A percentile compares a stretch with the other conserved stretches of the same genome.
Evolutionary conservation across 2,888 invertebrate genomes (phyloP).

Genomic region (Lasioglossum vierecki): DNA sequence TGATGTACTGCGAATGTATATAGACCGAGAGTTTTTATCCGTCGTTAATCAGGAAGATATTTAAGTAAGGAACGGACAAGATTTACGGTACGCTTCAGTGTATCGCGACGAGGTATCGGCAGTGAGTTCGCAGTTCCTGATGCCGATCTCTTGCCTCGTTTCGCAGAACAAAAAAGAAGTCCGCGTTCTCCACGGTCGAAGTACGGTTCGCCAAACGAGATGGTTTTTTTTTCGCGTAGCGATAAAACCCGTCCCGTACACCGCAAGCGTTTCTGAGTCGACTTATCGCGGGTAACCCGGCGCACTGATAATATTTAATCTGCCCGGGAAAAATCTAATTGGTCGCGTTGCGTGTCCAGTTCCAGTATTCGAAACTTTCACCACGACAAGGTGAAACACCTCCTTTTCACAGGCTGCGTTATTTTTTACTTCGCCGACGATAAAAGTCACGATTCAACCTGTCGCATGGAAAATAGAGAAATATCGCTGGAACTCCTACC

Average conservation of each 20-base stretch:
- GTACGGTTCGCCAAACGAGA: constrained; percentile 11
- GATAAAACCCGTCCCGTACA: constrained; percentile 12
- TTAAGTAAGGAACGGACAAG: neutral
- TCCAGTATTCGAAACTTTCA: constrained; percentile 18
- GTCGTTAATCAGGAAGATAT: neutral
- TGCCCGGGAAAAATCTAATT: constrained; percentile 24
- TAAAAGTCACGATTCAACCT: constrained; percentile 5
- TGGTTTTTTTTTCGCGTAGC: neutral
- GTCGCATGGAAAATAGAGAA: neutral
- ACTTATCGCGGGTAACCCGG: constrained; percentile 16
- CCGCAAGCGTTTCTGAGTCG: constrained; percentile 1
- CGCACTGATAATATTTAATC: constrained; percentile 30
- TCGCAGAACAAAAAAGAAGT: neutral
- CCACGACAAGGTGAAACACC: neutral
- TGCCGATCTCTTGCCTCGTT: neutral
- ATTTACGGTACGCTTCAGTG: neutral
- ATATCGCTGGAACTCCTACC: neutral
- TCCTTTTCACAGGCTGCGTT: neutral
- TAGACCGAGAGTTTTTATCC: neutral
- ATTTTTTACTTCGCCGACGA: neutral
- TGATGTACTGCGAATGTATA: neutral
- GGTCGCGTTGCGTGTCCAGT: constrained; percentile 22
- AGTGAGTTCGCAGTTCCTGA: constrained; percentile 4
- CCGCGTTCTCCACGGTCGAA: neutral
- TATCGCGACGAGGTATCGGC: neutral